phyloP scores from a whole-genome alignment of 2,888 invertebrate genomes.

The Sialis fuliginosa region DNA sequence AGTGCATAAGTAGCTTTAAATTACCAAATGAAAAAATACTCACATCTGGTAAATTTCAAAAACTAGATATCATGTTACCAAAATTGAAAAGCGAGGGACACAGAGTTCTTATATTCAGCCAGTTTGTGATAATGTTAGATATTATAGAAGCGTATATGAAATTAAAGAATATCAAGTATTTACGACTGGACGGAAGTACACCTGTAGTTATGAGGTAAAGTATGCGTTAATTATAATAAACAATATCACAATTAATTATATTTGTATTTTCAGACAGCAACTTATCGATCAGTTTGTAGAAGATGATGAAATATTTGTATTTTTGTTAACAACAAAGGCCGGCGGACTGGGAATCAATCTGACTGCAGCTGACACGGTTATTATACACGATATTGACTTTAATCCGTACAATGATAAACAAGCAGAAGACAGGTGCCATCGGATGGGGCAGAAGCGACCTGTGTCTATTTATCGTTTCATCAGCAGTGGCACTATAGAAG shows the following conservation, averaged over 20 bases:
- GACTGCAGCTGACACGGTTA: conserved; percentile 86
- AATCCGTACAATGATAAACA: conserved; percentile 98
- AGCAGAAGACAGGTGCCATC: conserved; percentile 79
- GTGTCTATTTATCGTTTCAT: conserved; percentile 77
- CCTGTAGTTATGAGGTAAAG: conserved; percentile 57
- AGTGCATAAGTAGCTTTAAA: conserved; percentile 41
- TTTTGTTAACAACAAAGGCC: conserved; percentile 81
- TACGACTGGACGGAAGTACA: conserved; percentile 80
- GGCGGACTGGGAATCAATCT: conserved; percentile 94
- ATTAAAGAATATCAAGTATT: conserved; percentile 51
- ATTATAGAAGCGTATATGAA: conserved; percentile 75
- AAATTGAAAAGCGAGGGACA: conserved; percentile 54
- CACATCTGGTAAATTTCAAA: conserved; percentile 73
- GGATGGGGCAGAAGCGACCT: conserved; percentile 62
- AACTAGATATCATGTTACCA: conserved; percentile 61
- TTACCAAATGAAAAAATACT: conserved; percentile 54
- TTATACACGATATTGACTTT: conserved; percentile 94
- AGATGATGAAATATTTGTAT: conserved; percentile 66
- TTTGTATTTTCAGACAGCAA: conserved; percentile 46
- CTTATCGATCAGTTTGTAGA: conserved; percentile 78
- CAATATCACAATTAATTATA: neutral
- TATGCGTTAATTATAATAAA: too few relatives aligned
- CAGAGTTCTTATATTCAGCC: conserved; percentile 84
- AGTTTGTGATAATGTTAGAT: conserved; percentile 91
- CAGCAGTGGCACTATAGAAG: conserved; percentile 77